phyloP scores from a whole-genome alignment of 2,888 invertebrate genomes.

The Pachymerium ferrugineum region DNA sequence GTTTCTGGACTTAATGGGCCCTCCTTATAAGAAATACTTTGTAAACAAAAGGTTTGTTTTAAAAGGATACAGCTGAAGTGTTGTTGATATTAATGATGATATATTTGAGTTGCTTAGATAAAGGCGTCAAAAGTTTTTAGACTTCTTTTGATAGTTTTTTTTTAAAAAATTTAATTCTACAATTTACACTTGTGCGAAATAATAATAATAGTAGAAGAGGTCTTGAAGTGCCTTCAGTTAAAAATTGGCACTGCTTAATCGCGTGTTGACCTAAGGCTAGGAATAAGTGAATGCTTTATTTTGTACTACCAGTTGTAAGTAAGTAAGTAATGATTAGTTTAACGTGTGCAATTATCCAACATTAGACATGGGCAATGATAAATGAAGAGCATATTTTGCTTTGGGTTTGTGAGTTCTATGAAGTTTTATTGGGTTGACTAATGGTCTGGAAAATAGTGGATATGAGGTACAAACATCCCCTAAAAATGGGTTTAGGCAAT shows the following conservation, averaged over 20 bases:
- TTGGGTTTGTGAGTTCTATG: too few species aligned
- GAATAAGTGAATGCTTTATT: background rate
- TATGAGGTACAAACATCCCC: too few species aligned
- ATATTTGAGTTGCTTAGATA: background rate
- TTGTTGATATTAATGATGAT: slow-evolving; percentile 6
- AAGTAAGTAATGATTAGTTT: background rate
- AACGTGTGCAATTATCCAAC: background rate
- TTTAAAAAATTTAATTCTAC: background rate
- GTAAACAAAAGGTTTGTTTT: background rate
- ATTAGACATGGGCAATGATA: background rate
- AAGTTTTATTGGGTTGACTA: too few species aligned
- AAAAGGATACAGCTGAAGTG: background rate
- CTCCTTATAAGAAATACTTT: background rate
- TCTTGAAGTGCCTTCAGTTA: too few species aligned
- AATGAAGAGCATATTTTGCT: background rate
- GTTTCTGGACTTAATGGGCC: background rate
- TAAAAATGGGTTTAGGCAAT: too few species aligned
- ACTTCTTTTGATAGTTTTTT: background rate
- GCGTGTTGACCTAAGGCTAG: too few species aligned
- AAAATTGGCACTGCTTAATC: too few species aligned
- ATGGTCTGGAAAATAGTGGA: too few species aligned
- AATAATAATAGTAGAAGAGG: too few species aligned
- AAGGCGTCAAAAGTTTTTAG: background rate
- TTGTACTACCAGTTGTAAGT: too few species aligned
- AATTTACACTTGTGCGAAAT: too few species aligned